Base-by-base conservation (phyloP, 2,888 invertebrate species). In the Trachelus tabidus region DNA sequence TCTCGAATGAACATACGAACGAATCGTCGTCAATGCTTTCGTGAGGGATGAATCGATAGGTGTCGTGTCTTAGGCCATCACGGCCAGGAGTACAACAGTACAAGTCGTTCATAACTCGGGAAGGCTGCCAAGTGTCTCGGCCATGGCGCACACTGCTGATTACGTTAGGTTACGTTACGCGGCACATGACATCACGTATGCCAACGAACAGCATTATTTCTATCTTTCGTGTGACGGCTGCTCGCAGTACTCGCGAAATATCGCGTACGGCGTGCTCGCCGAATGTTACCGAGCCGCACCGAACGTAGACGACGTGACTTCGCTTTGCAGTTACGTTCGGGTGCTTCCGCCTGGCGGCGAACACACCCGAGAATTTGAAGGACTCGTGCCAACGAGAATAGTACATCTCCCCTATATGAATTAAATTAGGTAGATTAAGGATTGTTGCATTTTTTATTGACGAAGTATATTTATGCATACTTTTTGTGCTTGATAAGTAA, bases 251-350 rank as follows among this genome's bases (percentile, higher is more conserved):
- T 81, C 81, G 78, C 80, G 76, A 79, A 79, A 81, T 80, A 79
- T 81, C 79, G 81, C 37, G 81, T 77, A 81, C 82, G 79, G 80
- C 79, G 35, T 81, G 81, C 76, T 80, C 71, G 77, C 76, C 82
- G 82, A 79, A 76, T 34, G 34, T 75, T 79, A 69, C 79, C 81
- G 82, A 81, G 56, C 35, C 73, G 33, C 33, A 68, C 75, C 81
- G 80, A 79, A 78, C 31, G 68, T 75, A n/a, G 37, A 73, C 81
- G 80, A 80, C 31, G 56, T 56, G 15, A 23, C 56, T 56, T 56
- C 23, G 56, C 56, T 56, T 56, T 56, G 15, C 23, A 23, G 23
- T 56, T 6, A 56, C 56, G 56, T 23, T 40, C 56, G 56, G 56
- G 23, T 56, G 56, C 9, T 56, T 23, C 23, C 56, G 56, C 23